Base-by-base conservation (phyloP, 1,140 invertebrate species). In the Drosophila leontia region DNA sequence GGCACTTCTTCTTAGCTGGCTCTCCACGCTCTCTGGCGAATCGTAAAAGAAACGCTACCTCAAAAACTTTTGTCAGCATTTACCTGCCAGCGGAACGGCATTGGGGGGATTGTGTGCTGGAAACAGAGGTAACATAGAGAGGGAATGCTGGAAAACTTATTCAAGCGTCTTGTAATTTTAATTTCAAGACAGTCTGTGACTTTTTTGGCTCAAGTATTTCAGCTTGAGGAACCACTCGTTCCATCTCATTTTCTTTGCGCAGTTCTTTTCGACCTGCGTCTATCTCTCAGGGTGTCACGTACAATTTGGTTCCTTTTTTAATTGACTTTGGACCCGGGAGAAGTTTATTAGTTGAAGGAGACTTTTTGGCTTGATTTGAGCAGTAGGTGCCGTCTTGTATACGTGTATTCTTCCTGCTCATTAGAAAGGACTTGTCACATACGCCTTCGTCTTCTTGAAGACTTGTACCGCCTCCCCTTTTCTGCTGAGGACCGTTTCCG, bases 1-100 rank as follows among this genome's bases (percentile, higher is more conserved):
- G 77, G 65, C 84, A 80, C 81, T 81, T 84, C 41, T 56, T 39
- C 37, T 42, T 61, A 60, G 82, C 75, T 57, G 48, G 55, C 67
- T n/a, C n/a, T 77, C 77, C 72, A 70, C 2, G 35, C 76, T 68
- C 83, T 82, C 83, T 77, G 41, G 83, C 80, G 84, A 87, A 87
- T 87, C 78, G 85, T 87, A 90, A 88, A 90, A 88, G 85, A 90
- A 88, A 90, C 80, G 84, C 74, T 78, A 90, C 84, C 84, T 90
- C 78, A 78, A 81, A 83, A 88, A 76, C 65, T 88, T 83, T 86
- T 86, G 39, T 80, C 79, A 78, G 75, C 65, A 47, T 77, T 85
- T 59, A 69, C 59, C 78, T 79, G 50, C 68, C 59, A 70, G 48
- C n/a, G 45, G 39, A 60, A 47, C 37, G 41, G 35, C 51, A 26